Evolutionary conservation across 2,113 vertebrate species (phyloP).

Genomic region (Mesoclemmys tuberculata): DNA sequence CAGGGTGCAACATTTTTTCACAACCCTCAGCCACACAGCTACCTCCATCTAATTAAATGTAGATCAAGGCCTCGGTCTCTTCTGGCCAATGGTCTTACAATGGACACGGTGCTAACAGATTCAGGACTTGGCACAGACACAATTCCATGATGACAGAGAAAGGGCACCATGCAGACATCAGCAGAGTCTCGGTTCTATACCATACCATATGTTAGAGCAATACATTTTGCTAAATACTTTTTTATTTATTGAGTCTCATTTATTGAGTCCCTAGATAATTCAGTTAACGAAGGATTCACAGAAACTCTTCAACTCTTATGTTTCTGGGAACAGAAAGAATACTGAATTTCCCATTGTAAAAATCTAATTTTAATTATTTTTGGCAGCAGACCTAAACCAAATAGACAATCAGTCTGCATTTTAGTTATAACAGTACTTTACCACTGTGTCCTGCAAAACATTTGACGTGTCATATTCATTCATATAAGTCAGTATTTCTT

Average conservation of each 20-base stretch:
- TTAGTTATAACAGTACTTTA: neutral
- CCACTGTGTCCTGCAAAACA: neutral
- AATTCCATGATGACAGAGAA: neutral
- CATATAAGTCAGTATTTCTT: neutral
- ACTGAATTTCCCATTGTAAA: neutral
- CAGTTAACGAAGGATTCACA: neutral
- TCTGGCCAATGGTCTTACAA: neutral
- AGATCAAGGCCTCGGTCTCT: neutral
- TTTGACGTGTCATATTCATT: neutral
- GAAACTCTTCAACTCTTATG: neutral
- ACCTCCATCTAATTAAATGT: neutral
- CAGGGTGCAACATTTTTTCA: neutral
- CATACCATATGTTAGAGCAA: neutral
- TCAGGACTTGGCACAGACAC: neutral
- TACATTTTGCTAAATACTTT: neutral
- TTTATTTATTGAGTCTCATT: neutral
- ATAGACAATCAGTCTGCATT: neutral
- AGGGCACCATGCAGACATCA: neutral
- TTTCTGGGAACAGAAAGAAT: slow-evolving; percentile 3
- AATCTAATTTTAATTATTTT: neutral
- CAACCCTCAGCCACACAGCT: neutral
- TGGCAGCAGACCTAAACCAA: neutral
- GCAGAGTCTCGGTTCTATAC: neutral
- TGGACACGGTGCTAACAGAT: neutral
- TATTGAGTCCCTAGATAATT: neutral